Evolutionary conservation across 2,113 vertebrate genomes (phyloP), one percentile per base, ranked within the genome.

Genomic region (Antechinus stuartii): DNA sequence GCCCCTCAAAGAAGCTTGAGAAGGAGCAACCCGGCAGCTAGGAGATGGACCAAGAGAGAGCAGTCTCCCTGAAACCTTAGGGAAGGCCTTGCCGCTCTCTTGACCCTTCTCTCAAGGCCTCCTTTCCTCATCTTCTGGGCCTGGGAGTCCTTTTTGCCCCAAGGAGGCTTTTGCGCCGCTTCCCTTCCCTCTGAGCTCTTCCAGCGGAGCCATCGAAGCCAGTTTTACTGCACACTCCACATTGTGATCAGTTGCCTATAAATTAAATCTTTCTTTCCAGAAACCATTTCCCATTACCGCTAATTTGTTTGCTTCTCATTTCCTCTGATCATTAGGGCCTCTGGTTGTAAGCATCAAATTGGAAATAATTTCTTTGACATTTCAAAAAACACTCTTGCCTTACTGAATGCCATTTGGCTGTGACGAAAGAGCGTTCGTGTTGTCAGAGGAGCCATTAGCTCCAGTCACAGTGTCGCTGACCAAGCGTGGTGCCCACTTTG

Each of bases 221-320:
- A 92, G 94, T 97, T 97, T 97, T 96, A 97, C 96, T 97, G 94
- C 96, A n/a, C 50, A 2, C 92, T 93, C 94, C 94, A 47, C 91
- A 91, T 97, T 96, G 90, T 89, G 95, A 97, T 96, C 96, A 61
- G 95, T 93, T 97, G 96, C 95, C 97, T 97, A 95, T 98, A 97
- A 98, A 98, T 98, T 97, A 97, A 97, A 96, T 96, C 89, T 95
- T 94, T 96, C 95, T 97, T 97, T 97, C 98, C 97, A 98, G 96
- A 97, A 98, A 95, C 96, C 95, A 97, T 98, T 98, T 97, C 94
- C 97, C 97, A 98, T 98, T 98, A 97, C 96, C 93, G 94, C 96
- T 98, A 97, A 98, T 98, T 97, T 98, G 98, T 98, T 98, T 98
- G 97, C 96, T 97, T 97, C 97, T 98, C 98, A 92, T 97, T 97